phyloP scores from a whole-genome alignment of 2,888 invertebrate genomes.

The Nebria brevicollis region DNA sequence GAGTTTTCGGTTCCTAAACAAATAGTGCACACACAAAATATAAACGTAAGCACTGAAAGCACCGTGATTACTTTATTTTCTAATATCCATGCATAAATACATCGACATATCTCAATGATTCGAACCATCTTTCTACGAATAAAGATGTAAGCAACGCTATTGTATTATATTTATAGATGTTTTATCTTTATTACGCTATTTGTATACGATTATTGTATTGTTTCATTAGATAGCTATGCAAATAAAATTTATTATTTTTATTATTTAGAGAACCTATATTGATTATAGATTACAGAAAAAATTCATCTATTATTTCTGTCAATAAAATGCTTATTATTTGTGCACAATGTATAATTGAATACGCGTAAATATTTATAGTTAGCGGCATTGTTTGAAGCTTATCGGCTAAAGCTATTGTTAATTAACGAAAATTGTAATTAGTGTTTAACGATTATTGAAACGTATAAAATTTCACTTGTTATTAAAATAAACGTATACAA shows the following conservation, averaged over 20 bases:
- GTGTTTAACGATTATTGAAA: no score
- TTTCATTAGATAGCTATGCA: slow-evolving; percentile 14
- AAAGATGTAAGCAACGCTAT: neutral
- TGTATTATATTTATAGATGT: neutral
- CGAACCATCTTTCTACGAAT: neutral
- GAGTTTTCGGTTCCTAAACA: slow-evolving; percentile 65
- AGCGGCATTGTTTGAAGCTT: no score
- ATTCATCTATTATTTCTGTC: neutral
- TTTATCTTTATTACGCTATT: neutral
- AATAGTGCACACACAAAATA: slow-evolving; percentile 67
- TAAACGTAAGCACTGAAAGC: slow-evolving; percentile 58
- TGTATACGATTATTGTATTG: neutral
- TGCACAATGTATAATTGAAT: no score
- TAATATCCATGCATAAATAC: slow-evolving; percentile 51
- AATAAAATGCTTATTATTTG: no score
- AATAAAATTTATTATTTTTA: neutral
- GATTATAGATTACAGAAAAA: neutral
- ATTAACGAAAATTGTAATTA: no score
- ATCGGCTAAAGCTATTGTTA: no score
- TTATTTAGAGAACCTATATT: neutral
- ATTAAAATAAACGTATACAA: no score
- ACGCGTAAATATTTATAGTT: no score
- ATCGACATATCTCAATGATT: neutral
- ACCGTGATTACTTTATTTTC: slow-evolving; percentile 61
- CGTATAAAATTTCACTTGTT: no score